These are phyloP conservation scores for Acanthisitta chloris DNA, from an alignment of 2,113 vertebrate species.

Conservation along the genomic window DNA sequence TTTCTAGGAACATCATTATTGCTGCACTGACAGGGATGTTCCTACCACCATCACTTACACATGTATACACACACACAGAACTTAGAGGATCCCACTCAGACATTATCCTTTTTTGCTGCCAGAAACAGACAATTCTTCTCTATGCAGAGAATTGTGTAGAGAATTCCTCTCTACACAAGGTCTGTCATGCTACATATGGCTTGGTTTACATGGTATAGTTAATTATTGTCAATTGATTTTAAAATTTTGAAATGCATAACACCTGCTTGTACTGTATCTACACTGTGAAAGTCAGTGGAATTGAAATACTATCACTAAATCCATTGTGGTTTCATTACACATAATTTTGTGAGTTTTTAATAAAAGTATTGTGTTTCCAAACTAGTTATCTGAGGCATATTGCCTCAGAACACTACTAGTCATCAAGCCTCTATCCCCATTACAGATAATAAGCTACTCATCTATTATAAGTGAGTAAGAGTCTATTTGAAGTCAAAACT, in stretches of 20 bases:
- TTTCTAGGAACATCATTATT: background rate
- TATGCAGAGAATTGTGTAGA: too few species aligned
- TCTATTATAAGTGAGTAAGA: background rate
- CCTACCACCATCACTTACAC: background rate
- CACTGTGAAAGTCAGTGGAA: background rate
- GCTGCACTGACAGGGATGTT: background rate
- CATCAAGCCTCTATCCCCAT: background rate
- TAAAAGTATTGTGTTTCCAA: background rate
- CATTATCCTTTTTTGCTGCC: background rate
- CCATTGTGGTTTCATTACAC: background rate
- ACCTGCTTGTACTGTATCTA: background rate
- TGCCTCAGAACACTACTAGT: background rate
- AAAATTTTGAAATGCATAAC: background rate
- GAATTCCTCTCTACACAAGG: background rate
- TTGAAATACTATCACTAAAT: constrained; percentile 28
- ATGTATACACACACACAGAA: background rate
- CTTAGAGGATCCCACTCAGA: background rate
- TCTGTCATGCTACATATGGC: background rate
- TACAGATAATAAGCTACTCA: background rate
- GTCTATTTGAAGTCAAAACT: background rate
- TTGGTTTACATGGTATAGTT: background rate
- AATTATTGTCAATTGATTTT: background rate
- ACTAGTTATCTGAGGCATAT: background rate
- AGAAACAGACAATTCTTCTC: background rate
- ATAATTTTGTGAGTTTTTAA: background rate